A percentile compares a stretch with the other conserved stretches of the same genome.
phyloP scores from a whole-genome alignment of 1,140 invertebrate species.

The Onthophagus taurus region DNA sequence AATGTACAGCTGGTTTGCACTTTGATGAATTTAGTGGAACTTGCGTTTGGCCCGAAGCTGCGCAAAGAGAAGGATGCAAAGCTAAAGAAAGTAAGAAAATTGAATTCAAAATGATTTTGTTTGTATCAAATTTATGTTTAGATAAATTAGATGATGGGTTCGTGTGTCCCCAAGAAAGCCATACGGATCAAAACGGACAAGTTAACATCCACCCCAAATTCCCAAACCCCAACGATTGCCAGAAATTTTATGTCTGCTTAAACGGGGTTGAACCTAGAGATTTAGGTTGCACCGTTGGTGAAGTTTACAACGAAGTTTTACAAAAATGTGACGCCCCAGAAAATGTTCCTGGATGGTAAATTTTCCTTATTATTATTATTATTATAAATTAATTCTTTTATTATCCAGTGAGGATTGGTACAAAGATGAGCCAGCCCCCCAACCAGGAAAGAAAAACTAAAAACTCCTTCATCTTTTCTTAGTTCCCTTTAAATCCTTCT shows the following conservation, averaged over 20 bases:
- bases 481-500: too few relatives aligned
- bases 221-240: slow-evolving; percentile 75
- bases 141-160: slow-evolving; percentile 73
- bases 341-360: slow-evolving; percentile 79
- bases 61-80: slow-evolving; percentile 61
- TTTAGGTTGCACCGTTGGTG: slow-evolving; percentile 72
- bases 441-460: slow-evolving; percentile 31
- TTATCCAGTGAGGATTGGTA: slow-evolving; percentile 75
- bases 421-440: slow-evolving; percentile 50
- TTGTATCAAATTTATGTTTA: slow-evolving; percentile 13
- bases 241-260: slow-evolving; percentile 82
- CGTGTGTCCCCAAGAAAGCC: slow-evolving; percentile 62
- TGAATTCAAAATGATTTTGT: not conserved
- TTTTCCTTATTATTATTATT: slow-evolving; percentile 13
- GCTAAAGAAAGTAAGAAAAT: slow-evolving; percentile 30
- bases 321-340: slow-evolving; percentile 78
- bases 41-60: slow-evolving; percentile 79
- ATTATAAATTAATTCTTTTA: slow-evolving; percentile 17
- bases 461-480: too few relatives aligned
- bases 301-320: slow-evolving; percentile 75
- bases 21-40: slow-evolving; percentile 80
- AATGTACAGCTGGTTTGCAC: slow-evolving; percentile 74
- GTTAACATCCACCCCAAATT: slow-evolving; percentile 77
- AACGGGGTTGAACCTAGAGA: slow-evolving; percentile 77
- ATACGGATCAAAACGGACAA: slow-evolving; percentile 58